phyloP scores from a whole-genome alignment of 2,888 invertebrate genomes.

The Labia minor region DNA sequence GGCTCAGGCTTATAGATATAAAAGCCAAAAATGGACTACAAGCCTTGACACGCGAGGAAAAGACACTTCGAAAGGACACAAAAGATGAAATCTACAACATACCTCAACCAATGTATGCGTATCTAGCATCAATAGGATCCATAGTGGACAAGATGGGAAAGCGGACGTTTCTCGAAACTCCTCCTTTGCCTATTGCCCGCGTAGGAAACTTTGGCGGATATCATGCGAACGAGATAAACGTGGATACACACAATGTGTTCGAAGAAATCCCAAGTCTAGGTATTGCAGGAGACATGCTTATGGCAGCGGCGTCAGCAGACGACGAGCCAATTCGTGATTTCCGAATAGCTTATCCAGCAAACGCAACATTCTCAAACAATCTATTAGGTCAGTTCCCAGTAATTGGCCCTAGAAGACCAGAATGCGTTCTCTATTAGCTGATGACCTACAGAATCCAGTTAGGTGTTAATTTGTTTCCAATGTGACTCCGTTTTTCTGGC shows the following conservation, averaged over 20 bases:
- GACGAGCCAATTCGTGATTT: slow-evolving; percentile 31
- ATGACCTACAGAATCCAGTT: no score
- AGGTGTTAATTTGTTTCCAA: no score
- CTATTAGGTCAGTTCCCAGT: not conserved
- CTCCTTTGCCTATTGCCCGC: slow-evolving; percentile 28
- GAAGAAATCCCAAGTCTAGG: slow-evolving; percentile 32
- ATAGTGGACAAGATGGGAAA: slow-evolving; percentile 31
- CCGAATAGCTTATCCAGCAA: slow-evolving; percentile 27
- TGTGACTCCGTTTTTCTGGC: no score
- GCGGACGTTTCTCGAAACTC: slow-evolving; percentile 28
- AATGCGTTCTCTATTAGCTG: no score
- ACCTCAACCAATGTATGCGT: slow-evolving; percentile 29
- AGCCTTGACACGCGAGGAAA: slow-evolving; percentile 28
- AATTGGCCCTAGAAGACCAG: not conserved
- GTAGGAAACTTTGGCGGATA: slow-evolving; percentile 30
- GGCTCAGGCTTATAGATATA: slow-evolving; percentile 27
- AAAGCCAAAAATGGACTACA: slow-evolving; percentile 28
- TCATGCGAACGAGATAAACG: slow-evolving; percentile 28
- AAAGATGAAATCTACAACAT: slow-evolving; percentile 29
- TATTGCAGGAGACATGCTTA: slow-evolving; percentile 32
- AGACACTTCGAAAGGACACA: slow-evolving; percentile 28
- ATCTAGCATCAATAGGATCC: slow-evolving; percentile 28
- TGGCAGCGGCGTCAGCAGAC: slow-evolving; percentile 30
- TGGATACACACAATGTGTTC: slow-evolving; percentile 30
- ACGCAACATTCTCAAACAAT: slow-evolving; percentile 8